Evolutionary conservation across 64 coral and sea anemone genomes (phyloP), one percentile per base, ranked within the genome.

Genomic region (Platygyra sinensis): DNA sequence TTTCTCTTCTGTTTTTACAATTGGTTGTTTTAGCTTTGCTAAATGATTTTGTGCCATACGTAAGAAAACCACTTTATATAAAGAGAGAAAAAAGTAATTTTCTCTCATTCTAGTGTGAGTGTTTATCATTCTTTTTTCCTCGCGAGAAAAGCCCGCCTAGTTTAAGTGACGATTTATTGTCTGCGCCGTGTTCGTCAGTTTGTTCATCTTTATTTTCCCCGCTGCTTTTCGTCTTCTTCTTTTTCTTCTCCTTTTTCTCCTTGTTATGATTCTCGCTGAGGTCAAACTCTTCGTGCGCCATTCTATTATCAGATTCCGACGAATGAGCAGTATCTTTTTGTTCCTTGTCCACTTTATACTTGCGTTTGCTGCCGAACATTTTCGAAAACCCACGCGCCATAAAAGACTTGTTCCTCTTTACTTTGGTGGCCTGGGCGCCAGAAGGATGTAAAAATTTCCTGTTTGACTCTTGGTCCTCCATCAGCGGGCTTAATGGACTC

Each of bases 91-190:
- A 42, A 49, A 2, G 60, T 33, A 63, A 82, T 38, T 82, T 64
- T 9, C 18, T 22, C 0, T 63, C 16, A 51, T 46, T 69, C 14
- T 12, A 27, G 7, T 55, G 17, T 10, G 27, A 38, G 1, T 67
- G 74, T 71, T 33, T 89, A 0, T 72, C 62, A 80, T 33, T 51
- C 38, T 85, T 85, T 82, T 90, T 90, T 1, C 78, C 76, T 60
- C 77, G 88, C 27, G 77, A 80, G 77, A 90, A 90, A 9, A 90
- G 55, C 22, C 88, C 72, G 11, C 77, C 79, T 60, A 60, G 73
- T 42, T 90, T 90, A 15, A 64, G 78, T 52, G 77, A 60, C 27
- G 63, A 28, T 33, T 29, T 80, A 8, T 73, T 73, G 25, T 17
- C 54, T 33, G 46, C 10, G 31, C 30, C 49, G 42, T 46, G 42